Conservation (phyloP, 2,888 invertebrate species). For the Argynnis bischoffii region DNA sequence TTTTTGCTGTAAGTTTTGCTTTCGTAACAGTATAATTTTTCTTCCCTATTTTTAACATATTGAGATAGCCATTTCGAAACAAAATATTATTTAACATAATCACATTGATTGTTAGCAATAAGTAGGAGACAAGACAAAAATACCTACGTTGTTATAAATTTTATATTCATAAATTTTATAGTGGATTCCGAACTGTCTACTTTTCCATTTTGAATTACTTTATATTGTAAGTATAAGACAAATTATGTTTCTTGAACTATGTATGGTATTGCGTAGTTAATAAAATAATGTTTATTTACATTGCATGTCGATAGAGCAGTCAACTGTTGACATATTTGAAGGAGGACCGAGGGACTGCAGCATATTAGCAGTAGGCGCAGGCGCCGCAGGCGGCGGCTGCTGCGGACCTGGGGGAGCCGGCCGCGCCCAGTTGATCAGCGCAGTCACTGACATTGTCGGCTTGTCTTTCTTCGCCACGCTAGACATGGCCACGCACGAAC, state of each 20-base stretch:
- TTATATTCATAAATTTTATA: no score
- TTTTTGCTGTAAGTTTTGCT: no score
- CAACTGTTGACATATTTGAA: slow-evolving; percentile 62
- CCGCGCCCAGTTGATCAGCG: slow-evolving; percentile 88
- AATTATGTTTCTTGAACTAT: not conserved
- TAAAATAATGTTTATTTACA: slow-evolving; percentile 55
- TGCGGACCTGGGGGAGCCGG: slow-evolving; percentile 67
- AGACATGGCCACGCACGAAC: slow-evolving; percentile 76
- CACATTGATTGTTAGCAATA: no score
- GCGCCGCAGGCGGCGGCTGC: slow-evolving; percentile 65
- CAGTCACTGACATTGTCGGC: slow-evolving; percentile 93
- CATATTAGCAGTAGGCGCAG: slow-evolving; percentile 55
- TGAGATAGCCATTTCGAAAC: no score
- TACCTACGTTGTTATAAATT: no score
- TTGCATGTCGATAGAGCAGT: slow-evolving; percentile 76
- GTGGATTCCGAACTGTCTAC: no score
- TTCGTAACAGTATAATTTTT: no score
- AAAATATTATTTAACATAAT: no score
- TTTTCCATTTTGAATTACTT: no score
- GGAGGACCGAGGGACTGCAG: slow-evolving; percentile 60
- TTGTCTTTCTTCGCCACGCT: slow-evolving; percentile 92
- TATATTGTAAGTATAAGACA: not conserved
- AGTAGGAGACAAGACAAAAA: no score
- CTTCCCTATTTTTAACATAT: no score
- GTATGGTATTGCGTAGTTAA: not conserved